phyloP scores from a whole-genome alignment of 2,797 vertebrate genomes.

The Monodelphis domestica region DNA sequence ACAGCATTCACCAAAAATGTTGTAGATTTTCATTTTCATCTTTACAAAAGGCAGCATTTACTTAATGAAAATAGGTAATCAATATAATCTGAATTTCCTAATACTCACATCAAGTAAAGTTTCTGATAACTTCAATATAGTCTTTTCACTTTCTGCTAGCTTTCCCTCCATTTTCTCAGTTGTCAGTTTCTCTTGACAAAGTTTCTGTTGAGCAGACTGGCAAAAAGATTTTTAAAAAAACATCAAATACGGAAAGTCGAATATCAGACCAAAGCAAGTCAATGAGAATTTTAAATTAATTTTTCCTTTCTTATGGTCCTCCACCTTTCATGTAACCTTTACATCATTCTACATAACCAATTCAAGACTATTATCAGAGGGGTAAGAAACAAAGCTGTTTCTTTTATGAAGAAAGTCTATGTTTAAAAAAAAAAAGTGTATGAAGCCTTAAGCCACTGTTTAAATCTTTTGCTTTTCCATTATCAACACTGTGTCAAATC shows the following conservation, averaged over 20 bases:
- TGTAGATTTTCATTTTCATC: background rate
- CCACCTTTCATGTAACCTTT: conserved; percentile 4
- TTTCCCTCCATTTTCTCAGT: conserved; percentile 86
- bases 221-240: conserved; percentile 66
- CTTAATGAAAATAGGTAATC: conserved; percentile 11
- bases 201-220: conserved; percentile 88
- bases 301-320: background rate
- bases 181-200: conserved; percentile 85
- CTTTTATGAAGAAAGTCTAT: background rate
- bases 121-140: conserved; percentile 82
- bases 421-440: background rate
- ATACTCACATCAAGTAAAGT: conserved; percentile 89
- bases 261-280: background rate
- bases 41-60: conserved; percentile 36
- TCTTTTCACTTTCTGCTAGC: conserved; percentile 86
- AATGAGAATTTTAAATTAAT: conserved; percentile 20
- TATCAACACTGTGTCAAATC: conserved; percentile 7
- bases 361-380: background rate
- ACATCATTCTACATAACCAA: background rate
- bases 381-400: background rate
- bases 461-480: conserved; percentile 36
- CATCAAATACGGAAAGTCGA: conserved; percentile 30
- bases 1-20: background rate
- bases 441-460: conserved; percentile 43
- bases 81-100: conserved; percentile 25